A percentile compares a stretch with the other conserved stretches of the same genome.
Conservation (phyloP, 2,797 vertebrate genomes). For the Orestias chungarensis region DNA sequence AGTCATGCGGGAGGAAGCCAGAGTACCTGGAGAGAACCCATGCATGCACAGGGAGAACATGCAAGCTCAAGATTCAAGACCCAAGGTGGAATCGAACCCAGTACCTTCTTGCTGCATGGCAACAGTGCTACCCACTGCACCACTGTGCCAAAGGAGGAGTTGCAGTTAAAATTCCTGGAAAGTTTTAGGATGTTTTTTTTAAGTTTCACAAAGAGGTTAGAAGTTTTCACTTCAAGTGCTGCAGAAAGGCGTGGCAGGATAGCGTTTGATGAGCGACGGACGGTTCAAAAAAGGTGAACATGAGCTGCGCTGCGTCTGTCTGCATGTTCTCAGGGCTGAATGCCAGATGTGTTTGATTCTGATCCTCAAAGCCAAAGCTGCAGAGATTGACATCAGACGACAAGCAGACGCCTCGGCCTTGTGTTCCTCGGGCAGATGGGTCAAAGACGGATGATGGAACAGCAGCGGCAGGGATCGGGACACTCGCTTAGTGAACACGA, state of each 20-base stretch:
- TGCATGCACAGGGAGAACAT: too few species aligned
- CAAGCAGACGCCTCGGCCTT: background rate
- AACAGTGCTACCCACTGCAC: too few species aligned
- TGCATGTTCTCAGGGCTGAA: background rate
- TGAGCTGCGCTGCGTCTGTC: background rate
- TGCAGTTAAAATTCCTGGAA: background rate
- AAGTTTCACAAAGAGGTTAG: background rate
- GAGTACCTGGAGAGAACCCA: too few species aligned
- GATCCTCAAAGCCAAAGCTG: conserved; percentile 18
- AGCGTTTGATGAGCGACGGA: background rate
- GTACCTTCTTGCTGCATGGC: too few species aligned
- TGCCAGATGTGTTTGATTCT: conserved; percentile 1
- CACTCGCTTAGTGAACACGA: background rate
- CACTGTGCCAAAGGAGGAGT: too few species aligned
- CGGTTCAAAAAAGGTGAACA: background rate
- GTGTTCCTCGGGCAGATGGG: background rate
- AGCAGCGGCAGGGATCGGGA: background rate
- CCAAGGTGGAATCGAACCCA: too few species aligned
- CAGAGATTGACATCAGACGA: conserved; percentile 5
- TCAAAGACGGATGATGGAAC: background rate
- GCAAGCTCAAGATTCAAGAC: too few species aligned
- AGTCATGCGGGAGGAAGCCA: too few species aligned
- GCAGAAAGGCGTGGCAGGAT: background rate
- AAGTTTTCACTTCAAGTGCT: background rate
- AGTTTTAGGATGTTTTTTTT: background rate